Conservation (phyloP, 2,113 vertebrate genomes). For the Hypomesus transpacificus region DNA sequence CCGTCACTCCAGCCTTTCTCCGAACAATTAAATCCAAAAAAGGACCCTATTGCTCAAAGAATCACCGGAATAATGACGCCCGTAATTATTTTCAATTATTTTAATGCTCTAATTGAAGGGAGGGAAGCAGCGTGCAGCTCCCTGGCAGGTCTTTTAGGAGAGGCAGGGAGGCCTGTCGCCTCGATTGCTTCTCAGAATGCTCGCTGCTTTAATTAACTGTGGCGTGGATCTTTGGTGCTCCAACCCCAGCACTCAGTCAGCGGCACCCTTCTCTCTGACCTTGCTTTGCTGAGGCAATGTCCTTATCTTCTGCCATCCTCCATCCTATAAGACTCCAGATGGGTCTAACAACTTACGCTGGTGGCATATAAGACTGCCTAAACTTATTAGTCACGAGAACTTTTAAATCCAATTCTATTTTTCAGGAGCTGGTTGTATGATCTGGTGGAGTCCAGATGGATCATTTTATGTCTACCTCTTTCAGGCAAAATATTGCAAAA, state of each 20-base stretch:
- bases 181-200: slow-evolving; percentile 23
- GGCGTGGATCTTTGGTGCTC: slow-evolving; percentile 23
- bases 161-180: slow-evolving; percentile 27
- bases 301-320: slow-evolving; percentile 6
- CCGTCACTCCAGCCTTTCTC: slow-evolving; percentile 37
- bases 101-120: slow-evolving; percentile 56
- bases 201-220: slow-evolving; percentile 40
- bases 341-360: slow-evolving; percentile 8
- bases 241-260: not conserved
- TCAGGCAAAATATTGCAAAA: no score
- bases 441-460: not conserved
- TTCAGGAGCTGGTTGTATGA: slow-evolving; percentile 8
- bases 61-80: slow-evolving; percentile 41
- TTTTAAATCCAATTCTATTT: not conserved
- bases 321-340: slow-evolving; percentile 19
- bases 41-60: slow-evolving; percentile 31
- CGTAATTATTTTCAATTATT: slow-evolving; percentile 61
- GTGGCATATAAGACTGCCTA: slow-evolving; percentile 9
- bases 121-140: slow-evolving; percentile 30
- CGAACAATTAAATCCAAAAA: slow-evolving; percentile 35
- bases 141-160: slow-evolving; percentile 52
- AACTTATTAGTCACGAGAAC: slow-evolving; percentile 14
- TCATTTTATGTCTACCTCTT: no score
- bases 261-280: slow-evolving; percentile 21
- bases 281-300: slow-evolving; percentile 11